Conservation (phyloP, 2,113 vertebrate species). For the Synchiropus splendidus region DNA sequence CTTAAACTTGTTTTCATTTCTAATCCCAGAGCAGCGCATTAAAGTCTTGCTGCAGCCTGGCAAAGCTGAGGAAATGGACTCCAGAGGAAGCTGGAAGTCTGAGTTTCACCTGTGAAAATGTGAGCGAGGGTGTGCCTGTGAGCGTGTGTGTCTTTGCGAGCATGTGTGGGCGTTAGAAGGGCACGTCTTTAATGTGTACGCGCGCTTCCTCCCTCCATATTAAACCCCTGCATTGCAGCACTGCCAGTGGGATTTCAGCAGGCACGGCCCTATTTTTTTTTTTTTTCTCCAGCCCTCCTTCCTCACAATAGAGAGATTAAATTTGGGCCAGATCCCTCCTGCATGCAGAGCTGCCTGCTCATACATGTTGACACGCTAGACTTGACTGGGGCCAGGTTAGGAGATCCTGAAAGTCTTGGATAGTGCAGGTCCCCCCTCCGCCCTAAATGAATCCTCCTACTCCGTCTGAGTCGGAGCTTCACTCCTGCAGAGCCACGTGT, state of each 20-base stretch:
- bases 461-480: conserved; percentile 22
- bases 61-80: conserved; percentile 9
- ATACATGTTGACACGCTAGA: conserved; percentile 39
- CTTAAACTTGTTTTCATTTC: too few relatives aligned
- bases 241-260: conserved; percentile 57
- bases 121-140: conserved; percentile 4
- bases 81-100: too few relatives aligned
- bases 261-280: conserved; percentile 33
- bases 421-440: conserved; percentile 21
- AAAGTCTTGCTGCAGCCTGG: background rate
- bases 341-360: conserved; percentile 38
- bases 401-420: conserved; percentile 38
- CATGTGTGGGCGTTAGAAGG: conserved; percentile 14
- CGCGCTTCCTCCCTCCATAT: conserved; percentile 48
- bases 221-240: conserved; percentile 73
- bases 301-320: conserved; percentile 60
- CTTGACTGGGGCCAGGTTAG: conserved; percentile 28
- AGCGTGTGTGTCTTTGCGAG: background rate
- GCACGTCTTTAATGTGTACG: conserved; percentile 40
- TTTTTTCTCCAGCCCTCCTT: conserved; percentile 21
- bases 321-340: conserved; percentile 56
- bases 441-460: conserved; percentile 7
- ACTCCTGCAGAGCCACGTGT: conserved; percentile 46
- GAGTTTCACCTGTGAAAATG: background rate
- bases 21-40: too few relatives aligned